These are phyloP conservation scores for Pelobates fuscus DNA, from an alignment of 2,113 vertebrate species.

Conservation along the genomic window DNA sequence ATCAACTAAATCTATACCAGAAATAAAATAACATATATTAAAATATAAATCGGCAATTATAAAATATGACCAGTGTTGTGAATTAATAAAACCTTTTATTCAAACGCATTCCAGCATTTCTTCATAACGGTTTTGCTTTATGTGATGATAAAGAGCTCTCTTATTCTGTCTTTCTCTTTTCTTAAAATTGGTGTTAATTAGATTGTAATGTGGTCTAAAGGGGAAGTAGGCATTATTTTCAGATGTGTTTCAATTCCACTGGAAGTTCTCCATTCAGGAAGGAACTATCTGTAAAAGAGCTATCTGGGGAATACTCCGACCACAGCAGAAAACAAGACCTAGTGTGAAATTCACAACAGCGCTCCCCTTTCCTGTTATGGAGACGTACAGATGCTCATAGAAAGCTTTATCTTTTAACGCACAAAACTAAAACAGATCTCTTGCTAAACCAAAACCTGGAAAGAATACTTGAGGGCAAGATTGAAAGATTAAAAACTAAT, in stretches of 20 bases:
- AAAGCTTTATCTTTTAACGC: not conserved
- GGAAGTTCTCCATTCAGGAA: not conserved
- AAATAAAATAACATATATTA: too few species aligned
- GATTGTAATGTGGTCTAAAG: not conserved
- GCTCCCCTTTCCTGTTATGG: not conserved
- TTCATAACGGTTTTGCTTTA: not conserved
- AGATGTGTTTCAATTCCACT: not conserved
- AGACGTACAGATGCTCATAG: not conserved
- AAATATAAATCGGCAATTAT: too few species aligned
- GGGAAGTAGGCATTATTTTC: not conserved
- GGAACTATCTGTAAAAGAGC: not conserved
- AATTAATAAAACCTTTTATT: too few species aligned
- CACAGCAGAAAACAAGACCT: not conserved
- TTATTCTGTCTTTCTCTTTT: not conserved
- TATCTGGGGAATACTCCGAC: not conserved
- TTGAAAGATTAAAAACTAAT: not conserved
- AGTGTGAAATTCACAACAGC: not conserved
- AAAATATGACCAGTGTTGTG: too few species aligned
- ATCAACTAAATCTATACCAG: too few species aligned
- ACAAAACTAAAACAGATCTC: not conserved
- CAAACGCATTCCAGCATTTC: not conserved
- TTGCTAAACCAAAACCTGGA: not conserved
- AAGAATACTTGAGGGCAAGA: not conserved
- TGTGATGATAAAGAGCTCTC: not conserved
- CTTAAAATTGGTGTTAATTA: not conserved